phyloP scores from a whole-genome alignment of 1,140 invertebrate species.

The Parapsyche elsis region DNA sequence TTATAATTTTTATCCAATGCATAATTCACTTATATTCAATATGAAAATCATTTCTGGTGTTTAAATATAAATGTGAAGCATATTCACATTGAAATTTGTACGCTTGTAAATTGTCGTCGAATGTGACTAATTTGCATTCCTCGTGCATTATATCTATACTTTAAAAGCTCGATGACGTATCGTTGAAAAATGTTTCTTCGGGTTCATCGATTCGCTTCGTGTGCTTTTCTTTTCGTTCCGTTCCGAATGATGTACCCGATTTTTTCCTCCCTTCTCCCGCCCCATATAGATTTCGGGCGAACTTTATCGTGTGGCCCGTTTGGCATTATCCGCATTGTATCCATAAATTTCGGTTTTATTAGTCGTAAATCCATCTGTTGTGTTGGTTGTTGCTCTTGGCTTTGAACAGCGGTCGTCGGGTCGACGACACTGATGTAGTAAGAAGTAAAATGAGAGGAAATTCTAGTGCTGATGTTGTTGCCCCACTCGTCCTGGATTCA shows the following conservation, averaged over 20 bases:
- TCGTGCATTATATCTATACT: not conserved
- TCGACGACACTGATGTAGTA: constrained; percentile 11
- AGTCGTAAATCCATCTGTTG: constrained; percentile 18
- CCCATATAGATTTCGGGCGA: not conserved
- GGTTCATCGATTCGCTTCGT: not conserved
- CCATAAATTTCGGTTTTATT: constrained; percentile 30
- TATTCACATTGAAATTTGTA: not conserved
- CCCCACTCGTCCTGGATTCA: not conserved
- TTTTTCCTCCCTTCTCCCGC: not conserved
- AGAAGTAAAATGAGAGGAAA: not conserved
- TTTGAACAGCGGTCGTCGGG: constrained; percentile 6
- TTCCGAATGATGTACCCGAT: not conserved
- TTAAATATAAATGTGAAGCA: too few species aligned
- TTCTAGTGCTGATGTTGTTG: not conserved
- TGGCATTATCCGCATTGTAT: constrained; percentile 1
- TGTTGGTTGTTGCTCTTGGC: not conserved
- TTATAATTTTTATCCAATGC: too few species aligned
- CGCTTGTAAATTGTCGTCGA: not conserved
- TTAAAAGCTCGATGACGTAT: not conserved
- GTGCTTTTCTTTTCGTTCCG: not conserved
- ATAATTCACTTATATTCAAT: too few species aligned
- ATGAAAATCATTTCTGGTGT: too few species aligned
- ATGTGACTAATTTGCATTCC: not conserved
- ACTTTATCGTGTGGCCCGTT: constrained; percentile 4
- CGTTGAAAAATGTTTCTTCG: not conserved